Conservation (phyloP, 2,797 vertebrate genomes). For the Fratercula arctica region DNA sequence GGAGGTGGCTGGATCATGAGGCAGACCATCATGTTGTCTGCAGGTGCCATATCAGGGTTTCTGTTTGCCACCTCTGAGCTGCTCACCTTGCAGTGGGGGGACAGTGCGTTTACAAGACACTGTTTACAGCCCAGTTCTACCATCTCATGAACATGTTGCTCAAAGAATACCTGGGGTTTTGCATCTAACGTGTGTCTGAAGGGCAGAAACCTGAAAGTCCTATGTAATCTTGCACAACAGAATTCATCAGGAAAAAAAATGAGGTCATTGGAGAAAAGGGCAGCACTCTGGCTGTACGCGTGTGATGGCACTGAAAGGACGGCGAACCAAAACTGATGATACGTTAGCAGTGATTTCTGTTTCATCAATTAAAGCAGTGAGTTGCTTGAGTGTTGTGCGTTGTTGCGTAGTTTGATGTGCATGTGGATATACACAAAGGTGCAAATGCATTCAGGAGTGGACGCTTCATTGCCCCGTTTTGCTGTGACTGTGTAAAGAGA, state of each 20-base stretch:
- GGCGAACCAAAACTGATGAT: background rate
- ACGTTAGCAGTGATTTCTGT: background rate
- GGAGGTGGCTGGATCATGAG: background rate
- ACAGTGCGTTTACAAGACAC: background rate
- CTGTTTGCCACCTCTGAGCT: background rate
- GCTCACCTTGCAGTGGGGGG: background rate
- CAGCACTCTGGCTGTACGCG: accelerated
- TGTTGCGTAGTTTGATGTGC: background rate
- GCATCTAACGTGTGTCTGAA: background rate
- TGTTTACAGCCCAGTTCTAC: background rate
- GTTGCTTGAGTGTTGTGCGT: background rate
- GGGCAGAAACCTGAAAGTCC: background rate
- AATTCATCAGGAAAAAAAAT: background rate
- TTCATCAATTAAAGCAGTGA: background rate
- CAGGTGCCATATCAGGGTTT: background rate
- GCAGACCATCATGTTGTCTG: too few species aligned
- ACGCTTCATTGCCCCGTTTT: background rate
- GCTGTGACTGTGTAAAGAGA: background rate
- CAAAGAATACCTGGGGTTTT: accelerated
- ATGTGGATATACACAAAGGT: background rate
- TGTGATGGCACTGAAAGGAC: background rate
- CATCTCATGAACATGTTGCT: accelerated
- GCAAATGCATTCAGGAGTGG: background rate
- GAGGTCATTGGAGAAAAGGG: background rate
- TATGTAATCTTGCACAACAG: accelerated